Conservation (phyloP, 1,140 invertebrate species). For the Hermetia illucens region DNA sequence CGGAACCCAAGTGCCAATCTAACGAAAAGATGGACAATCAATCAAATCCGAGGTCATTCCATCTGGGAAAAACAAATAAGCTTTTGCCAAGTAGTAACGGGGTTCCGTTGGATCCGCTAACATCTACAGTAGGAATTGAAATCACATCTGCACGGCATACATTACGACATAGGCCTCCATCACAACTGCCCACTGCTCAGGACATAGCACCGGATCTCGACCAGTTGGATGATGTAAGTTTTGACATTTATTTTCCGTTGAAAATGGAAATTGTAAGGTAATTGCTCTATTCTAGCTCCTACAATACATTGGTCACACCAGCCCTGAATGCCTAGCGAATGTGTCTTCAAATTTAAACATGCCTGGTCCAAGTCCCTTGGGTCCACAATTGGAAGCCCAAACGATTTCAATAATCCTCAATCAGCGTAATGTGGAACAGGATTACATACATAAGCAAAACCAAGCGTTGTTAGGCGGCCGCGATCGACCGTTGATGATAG, state of each 20-base stretch:
- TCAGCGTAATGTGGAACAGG: conserved; percentile 62
- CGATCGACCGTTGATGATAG: too few species aligned
- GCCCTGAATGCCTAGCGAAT: conserved; percentile 73
- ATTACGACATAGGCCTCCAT: conserved; percentile 51
- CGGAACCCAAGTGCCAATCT: conserved; percentile 6
- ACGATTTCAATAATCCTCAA: conserved; percentile 69
- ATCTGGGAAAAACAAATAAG: background rate
- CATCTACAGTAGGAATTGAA: conserved; percentile 15
- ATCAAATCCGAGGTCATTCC: background rate
- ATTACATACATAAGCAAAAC: conserved; percentile 42
- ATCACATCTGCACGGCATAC: conserved; percentile 37
- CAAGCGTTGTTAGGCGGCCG: too few species aligned
- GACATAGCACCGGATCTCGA: conserved; percentile 80
- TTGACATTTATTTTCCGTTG: conserved; percentile 7
- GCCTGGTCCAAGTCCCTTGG: conserved; percentile 51
- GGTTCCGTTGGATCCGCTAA: conserved; percentile 20
- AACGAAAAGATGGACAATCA: conserved; percentile 2
- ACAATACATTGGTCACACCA: conserved; percentile 81
- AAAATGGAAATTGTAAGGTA: conserved; percentile 6
- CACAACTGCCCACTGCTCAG: conserved; percentile 63
- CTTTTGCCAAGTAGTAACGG: conserved; percentile 1
- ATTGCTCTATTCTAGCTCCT: conserved; percentile 46
- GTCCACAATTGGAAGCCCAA: conserved; percentile 59
- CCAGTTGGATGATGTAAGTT: conserved; percentile 79
- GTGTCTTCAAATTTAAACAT: conserved; percentile 54